A percentile compares a stretch with the other conserved stretches of the same genome.
These are phyloP conservation scores for Zaprionus inermis DNA, from an alignment of 1,140 invertebrate species.

Conservation along the genomic window DNA sequence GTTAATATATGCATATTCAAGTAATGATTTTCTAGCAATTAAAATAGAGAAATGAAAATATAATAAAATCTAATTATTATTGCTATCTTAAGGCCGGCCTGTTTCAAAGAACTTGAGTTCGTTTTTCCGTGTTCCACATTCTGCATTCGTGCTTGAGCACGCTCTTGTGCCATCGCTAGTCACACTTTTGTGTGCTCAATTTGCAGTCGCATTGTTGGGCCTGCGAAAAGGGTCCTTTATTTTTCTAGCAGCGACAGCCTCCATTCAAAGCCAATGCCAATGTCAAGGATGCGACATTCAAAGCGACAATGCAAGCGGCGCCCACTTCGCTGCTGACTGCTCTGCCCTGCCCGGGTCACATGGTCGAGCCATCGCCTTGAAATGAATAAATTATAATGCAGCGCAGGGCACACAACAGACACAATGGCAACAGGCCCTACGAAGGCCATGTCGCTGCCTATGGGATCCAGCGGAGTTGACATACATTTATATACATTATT, in stretches of 20 bases:
- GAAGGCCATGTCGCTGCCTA: background rate
- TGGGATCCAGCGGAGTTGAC: background rate
- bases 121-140: background rate
- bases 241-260: constrained; percentile 4
- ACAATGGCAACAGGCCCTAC: constrained; percentile 26
- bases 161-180: constrained; percentile 18
- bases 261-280: constrained; percentile 61
- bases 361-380: constrained; percentile 12
- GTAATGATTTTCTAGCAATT: too few species aligned
- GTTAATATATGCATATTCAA: too few species aligned
- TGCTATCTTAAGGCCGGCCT: too few species aligned
- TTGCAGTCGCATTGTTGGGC: constrained; percentile 22
- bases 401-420: constrained; percentile 11
- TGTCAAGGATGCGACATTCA: constrained; percentile 71
- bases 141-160: background rate
- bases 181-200: constrained; percentile 29
- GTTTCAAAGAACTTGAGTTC: background rate
- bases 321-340: constrained; percentile 50
- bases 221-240: constrained; percentile 17
- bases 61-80: too few species aligned
- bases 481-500: background rate
- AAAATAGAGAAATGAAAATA: too few species aligned
- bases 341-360: background rate
- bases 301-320: constrained; percentile 60
- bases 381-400: constrained; percentile 67